A percentile compares a stretch with the other conserved stretches of the same genome.
Evolutionary conservation across 2,797 vertebrate species (phyloP).

Genomic region (Galagoides demidoff): DNA sequence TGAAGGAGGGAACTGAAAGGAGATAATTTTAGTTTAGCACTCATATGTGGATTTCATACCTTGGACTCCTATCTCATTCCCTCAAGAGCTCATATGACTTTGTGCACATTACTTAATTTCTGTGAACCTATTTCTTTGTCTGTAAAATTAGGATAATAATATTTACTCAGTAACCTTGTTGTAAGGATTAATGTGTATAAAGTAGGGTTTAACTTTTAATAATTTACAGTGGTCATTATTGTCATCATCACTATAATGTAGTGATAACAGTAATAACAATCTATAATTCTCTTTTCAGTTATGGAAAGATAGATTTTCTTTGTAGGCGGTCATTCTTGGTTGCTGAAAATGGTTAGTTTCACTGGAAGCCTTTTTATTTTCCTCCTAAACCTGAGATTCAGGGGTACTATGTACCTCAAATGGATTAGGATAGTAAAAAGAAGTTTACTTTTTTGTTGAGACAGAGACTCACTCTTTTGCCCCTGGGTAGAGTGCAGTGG

Average conservation of each 20-base stretch:
- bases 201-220: neutral
- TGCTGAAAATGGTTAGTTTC: conserved; percentile 39
- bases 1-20: neutral
- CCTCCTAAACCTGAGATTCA: neutral
- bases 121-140: neutral
- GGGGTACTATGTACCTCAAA: neutral
- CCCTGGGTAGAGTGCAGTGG: too few species aligned
- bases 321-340: neutral
- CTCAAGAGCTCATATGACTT: neutral
- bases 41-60: neutral
- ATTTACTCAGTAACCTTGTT: neutral
- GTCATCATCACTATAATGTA: neutral
- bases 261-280: neutral
- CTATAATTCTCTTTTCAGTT: neutral
- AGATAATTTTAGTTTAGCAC: neutral
- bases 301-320: conserved; percentile 1
- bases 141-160: neutral
- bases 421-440: neutral
- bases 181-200: neutral
- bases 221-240: neutral
- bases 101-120: neutral
- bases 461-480: too few species aligned
- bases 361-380: neutral
- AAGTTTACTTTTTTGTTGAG: neutral
- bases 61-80: neutral